Base-by-base conservation (phyloP, 37 sponge, comb jelly and placozoan genomes). In the Geodia barretti region DNA sequence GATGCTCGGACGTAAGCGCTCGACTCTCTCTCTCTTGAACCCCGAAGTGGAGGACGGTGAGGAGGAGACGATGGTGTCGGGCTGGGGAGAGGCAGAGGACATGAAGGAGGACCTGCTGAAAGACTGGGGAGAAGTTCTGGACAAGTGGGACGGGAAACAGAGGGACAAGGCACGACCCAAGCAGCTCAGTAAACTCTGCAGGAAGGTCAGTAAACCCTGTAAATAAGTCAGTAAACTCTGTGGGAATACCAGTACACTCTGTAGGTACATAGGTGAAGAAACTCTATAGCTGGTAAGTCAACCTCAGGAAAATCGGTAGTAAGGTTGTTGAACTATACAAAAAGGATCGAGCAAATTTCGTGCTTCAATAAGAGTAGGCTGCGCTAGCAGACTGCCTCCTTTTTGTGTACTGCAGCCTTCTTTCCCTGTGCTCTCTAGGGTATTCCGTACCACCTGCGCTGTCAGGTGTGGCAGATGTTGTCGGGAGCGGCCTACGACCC, bases 391-490 rank as follows among this genome's bases (percentile, higher is more conserved):
- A n/a, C n/a, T n/a, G n/a, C n/a, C n/a, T n/a, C n/a, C n/a, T n/a
- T n/a, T n/a, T n/a, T n/a, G n/a, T n/a, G n/a, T n/a, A n/a, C 54
- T 47, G 7, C 54, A 47, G 2, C 0, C 14, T 20, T 31, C 38
- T 64, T 39, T 64, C n/a, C n/a, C n/a, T n/a, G n/a, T n/a, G n/a
- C n/a, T n/a, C 39, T 78, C 37, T 74, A 95, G 95, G 96, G 96
- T 20, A 91, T 96, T 62, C 97, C 97, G 34, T 77, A 82, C 23
- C 78, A 73, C 35, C 62, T 93, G 68, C 43, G 97, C 4, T 82
- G 94, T 42, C 92, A 86, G 60, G 92, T 96, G 33, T 96, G 97
- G 97, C 92, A 96, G 83, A 81, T 94, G 89, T 72, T 96, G 70
- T 64, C 89, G n/a, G 80, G 86, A 58, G 89, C 89, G 36, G 70